Evolutionary conservation across 2,888 invertebrate genomes (phyloP).

Genomic region (Lasius platythorax): DNA sequence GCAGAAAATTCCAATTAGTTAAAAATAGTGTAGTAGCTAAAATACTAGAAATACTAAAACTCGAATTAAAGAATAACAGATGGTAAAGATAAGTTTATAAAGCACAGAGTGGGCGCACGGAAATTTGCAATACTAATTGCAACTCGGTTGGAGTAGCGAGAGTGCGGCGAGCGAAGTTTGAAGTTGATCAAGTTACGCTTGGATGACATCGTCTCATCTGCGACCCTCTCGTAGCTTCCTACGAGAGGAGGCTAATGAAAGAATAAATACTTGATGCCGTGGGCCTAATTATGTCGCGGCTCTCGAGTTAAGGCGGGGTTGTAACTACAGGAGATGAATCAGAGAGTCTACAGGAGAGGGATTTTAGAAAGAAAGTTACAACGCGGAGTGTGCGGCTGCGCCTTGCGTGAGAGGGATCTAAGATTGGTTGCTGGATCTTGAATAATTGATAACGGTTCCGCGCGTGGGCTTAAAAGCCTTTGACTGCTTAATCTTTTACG

Average conservation of each 20-base stretch:
- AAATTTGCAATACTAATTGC: slow-evolving; percentile 66
- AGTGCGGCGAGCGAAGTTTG: slow-evolving; percentile 63
- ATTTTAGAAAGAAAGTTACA: slow-evolving; percentile 53
- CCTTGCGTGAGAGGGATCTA: slow-evolving; percentile 49
- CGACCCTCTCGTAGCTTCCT: slow-evolving; percentile 60
- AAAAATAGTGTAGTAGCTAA: not conserved
- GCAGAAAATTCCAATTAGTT: not conserved
- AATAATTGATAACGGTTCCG: slow-evolving; percentile 78
- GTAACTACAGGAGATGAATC: slow-evolving; percentile 65
- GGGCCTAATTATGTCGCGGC: slow-evolving; percentile 79
- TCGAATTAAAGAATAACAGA: not conserved
- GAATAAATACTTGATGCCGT: slow-evolving; percentile 81
- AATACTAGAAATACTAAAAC: not conserved
- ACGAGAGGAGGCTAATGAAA: slow-evolving; percentile 78
- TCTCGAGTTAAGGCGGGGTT: slow-evolving; percentile 53
- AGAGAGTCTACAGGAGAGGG: slow-evolving; percentile 42
- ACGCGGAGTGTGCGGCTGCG: not conserved
- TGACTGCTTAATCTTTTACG: slow-evolving; percentile 51
- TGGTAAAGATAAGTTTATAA: not conserved
- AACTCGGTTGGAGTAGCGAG: slow-evolving; percentile 44
- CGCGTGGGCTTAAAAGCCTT: slow-evolving; percentile 62
- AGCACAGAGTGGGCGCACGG: not conserved
- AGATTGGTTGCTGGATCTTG: slow-evolving; percentile 73
- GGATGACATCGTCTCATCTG: slow-evolving; percentile 70
- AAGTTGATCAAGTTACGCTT: slow-evolving; percentile 69